Evolutionary conservation across 1,140 invertebrate species (phyloP).

Genomic region (Oreohelix idahoensis): DNA sequence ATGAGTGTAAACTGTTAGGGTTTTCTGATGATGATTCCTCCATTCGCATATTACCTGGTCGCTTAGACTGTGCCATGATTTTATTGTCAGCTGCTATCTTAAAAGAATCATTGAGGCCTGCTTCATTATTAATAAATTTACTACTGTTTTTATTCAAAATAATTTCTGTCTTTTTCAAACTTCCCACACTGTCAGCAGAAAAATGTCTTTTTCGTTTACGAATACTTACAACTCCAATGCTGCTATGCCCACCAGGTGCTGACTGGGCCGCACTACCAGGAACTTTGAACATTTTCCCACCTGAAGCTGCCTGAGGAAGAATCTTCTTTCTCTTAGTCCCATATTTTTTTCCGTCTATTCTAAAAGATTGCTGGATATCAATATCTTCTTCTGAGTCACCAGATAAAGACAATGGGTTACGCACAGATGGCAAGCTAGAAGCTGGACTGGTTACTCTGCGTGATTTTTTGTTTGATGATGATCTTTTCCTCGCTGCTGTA

Average conservation of each 20-base stretch:
- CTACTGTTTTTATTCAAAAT: not conserved
- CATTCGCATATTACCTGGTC: not conserved
- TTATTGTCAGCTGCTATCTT: not conserved
- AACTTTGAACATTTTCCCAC: not conserved
- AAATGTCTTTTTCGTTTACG: not conserved
- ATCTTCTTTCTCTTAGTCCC: conserved; percentile 25
- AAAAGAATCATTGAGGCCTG: not conserved
- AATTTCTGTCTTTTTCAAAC: not conserved
- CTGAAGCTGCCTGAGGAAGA: not conserved
- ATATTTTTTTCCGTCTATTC: not conserved
- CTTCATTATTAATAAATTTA: not conserved
- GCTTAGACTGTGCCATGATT: not conserved
- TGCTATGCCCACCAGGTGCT: not conserved
- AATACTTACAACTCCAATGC: not conserved
- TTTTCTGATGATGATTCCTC: conserved; percentile 31
- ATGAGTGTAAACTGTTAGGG: conserved; percentile 29
- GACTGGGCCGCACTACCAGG: not conserved
- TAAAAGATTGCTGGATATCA: not conserved
- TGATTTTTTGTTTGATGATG: conserved; percentile 10
- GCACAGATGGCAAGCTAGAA: conserved; percentile 27
- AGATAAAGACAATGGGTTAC: not conserved
- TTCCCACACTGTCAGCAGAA: conserved; percentile 22
- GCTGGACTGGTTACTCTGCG: not conserved
- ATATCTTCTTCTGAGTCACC: conserved; percentile 28
- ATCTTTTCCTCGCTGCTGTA: not conserved